Percentiles rank a stretch among this genome's conserved stretches.
These are phyloP conservation scores for Halichoerus grypus DNA, from an alignment of 2,113 vertebrate genomes.

Conservation along the genomic window DNA sequence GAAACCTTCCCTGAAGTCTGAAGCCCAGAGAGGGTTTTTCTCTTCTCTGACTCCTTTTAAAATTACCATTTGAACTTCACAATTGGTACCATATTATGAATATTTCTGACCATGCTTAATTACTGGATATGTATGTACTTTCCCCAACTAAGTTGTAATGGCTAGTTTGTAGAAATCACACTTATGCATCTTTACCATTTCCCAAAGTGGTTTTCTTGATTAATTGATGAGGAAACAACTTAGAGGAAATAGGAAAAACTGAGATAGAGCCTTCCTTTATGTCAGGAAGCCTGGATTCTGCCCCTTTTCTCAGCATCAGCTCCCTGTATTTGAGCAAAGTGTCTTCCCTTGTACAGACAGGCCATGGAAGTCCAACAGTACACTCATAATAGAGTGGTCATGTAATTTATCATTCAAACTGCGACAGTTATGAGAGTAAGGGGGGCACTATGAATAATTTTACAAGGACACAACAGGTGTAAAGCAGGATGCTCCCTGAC, in stretches of 20 bases:
- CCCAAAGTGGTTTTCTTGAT: conserved; percentile 23
- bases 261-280: neutral
- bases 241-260: conserved; percentile 27
- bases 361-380: rapidly evolving
- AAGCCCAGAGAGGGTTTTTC: neutral
- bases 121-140: neutral
- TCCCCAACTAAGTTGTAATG: neutral
- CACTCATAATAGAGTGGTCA: rapidly evolving
- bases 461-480: conserved; percentile 58
- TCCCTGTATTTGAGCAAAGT: neutral
- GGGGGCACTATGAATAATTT: conserved; percentile 31
- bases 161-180: neutral
- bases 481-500: conserved; percentile 31
- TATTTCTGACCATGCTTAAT: neutral
- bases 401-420: neutral
- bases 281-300: conserved; percentile 53
- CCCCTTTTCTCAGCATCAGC: neutral
- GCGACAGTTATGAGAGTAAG: neutral
- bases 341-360: rapidly evolving
- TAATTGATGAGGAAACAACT: conserved; percentile 57
- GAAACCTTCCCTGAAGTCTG: neutral
- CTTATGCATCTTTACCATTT: neutral
- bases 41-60: neutral
- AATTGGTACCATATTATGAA: neutral
- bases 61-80: neutral